phyloP scores from a whole-genome alignment of 2,888 invertebrate species.

The Stenichneumon culpator region DNA sequence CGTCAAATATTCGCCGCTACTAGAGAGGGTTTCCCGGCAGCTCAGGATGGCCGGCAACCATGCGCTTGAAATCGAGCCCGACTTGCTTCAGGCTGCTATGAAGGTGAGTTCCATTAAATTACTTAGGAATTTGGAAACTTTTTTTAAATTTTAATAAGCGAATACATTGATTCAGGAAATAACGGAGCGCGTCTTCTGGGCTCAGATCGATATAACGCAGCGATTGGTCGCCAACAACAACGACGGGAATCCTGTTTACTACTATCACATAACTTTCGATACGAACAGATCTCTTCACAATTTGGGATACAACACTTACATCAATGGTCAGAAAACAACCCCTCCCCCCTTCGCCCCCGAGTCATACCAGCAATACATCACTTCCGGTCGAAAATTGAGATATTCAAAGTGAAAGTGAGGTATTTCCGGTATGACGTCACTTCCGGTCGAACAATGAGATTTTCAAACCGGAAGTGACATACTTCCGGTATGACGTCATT shows the following conservation, averaged over 20 bases:
- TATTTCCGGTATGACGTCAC: too few relatives aligned
- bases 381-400: too few relatives aligned
- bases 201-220: constrained; percentile 72
- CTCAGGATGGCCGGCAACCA: background rate
- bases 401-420: too few relatives aligned
- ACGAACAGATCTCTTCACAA: constrained; percentile 26
- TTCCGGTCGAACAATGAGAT: too few relatives aligned
- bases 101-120: too few relatives aligned
- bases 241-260: constrained; percentile 68
- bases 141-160: too few relatives aligned
- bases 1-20: background rate
- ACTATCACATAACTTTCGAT: constrained; percentile 70
- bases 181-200: constrained; percentile 60
- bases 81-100: too few relatives aligned
- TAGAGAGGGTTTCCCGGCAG: background rate
- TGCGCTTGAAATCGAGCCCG: too few relatives aligned
- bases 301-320: background rate
- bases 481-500: too few relatives aligned
- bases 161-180: constrained; percentile 52
- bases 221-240: constrained; percentile 54
- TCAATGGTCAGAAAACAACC: background rate
- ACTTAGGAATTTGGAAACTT: too few relatives aligned
- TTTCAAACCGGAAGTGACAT: background rate
- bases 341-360: background rate
- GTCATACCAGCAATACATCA: background rate